Percentiles rank a stretch among this genome's conserved stretches.
phyloP scores from a whole-genome alignment of 2,888 invertebrate genomes.

The Polia nebulosa region DNA sequence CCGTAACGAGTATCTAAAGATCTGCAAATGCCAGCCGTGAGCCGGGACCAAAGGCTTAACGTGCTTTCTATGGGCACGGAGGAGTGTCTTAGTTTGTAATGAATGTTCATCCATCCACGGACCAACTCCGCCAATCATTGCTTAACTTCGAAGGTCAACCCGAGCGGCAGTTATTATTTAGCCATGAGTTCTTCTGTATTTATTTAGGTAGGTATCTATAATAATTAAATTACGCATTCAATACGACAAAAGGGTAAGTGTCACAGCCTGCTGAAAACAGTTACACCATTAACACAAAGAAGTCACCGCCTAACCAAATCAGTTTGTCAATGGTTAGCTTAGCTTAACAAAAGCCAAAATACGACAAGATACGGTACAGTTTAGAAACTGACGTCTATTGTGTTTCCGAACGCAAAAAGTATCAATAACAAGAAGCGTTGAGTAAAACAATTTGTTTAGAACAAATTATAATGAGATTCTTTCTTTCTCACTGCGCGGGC shows the following conservation, averaged over 20 bases:
- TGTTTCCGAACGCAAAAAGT: slow-evolving; percentile 32
- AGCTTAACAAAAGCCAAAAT: background rate
- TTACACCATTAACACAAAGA: slow-evolving; percentile 14
- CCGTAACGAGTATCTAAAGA: too few species aligned
- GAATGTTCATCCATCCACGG: too few species aligned
- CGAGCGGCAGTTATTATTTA: background rate
- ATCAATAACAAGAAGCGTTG: slow-evolving; percentile 33
- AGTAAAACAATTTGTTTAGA: slow-evolving; percentile 51
- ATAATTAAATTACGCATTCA: slow-evolving; percentile 4
- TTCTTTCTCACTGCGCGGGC: slow-evolving; percentile 37
- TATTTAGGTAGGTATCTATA: too few species aligned
- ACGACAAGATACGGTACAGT: slow-evolving; percentile 12
- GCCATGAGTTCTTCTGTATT: too few species aligned
- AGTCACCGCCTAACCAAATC: slow-evolving; percentile 9
- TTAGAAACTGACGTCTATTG: slow-evolving; percentile 28
- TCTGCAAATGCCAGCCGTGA: too few species aligned
- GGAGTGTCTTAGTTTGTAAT: too few species aligned
- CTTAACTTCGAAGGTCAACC: background rate
- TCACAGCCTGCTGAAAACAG: background rate
- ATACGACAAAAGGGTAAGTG: slow-evolving; percentile 16
- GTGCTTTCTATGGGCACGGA: too few species aligned
- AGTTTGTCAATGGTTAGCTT: slow-evolving; percentile 18
- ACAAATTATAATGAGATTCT: slow-evolving; percentile 53
- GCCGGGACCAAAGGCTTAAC: too few species aligned
- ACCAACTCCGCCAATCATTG: too few species aligned